These are phyloP conservation scores for Cantharis rustica DNA, from an alignment of 2,888 invertebrate species.

Conservation along the genomic window DNA sequence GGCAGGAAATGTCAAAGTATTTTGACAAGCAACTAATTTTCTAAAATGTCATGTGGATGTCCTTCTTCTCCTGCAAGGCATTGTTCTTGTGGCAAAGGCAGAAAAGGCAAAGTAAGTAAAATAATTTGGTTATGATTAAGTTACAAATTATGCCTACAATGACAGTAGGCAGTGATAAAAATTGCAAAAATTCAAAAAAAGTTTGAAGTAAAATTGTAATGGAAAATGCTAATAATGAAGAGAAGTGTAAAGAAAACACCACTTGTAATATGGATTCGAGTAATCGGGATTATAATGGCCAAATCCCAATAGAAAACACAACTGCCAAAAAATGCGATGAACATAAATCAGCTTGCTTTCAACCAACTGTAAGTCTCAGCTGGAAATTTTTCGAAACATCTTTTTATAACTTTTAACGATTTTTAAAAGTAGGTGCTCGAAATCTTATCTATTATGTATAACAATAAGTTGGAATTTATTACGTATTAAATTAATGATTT, in stretches of 20 bases:
- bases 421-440: neutral
- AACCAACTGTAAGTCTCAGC: neutral
- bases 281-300: neutral
- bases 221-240: neutral
- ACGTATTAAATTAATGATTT: neutral
- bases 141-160: neutral
- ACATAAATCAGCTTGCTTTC: neutral
- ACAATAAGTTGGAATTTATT: neutral
- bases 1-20: neutral
- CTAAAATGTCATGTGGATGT: neutral
- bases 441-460: neutral
- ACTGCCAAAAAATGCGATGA: neutral
- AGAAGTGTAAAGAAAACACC: too few species aligned
- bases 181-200: neutral
- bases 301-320: neutral
- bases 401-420: neutral
- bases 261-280: too few species aligned
- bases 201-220: neutral
- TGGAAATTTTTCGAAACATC: neutral
- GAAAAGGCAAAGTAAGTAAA: neutral
- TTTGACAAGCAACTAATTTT: neutral
- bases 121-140: neutral
- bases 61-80: neutral
- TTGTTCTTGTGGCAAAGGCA: neutral
- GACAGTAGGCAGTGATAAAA: neutral